These are phyloP conservation scores for Drosophila infuscata DNA, from an alignment of 2,888 invertebrate species.

Conservation along the genomic window DNA sequence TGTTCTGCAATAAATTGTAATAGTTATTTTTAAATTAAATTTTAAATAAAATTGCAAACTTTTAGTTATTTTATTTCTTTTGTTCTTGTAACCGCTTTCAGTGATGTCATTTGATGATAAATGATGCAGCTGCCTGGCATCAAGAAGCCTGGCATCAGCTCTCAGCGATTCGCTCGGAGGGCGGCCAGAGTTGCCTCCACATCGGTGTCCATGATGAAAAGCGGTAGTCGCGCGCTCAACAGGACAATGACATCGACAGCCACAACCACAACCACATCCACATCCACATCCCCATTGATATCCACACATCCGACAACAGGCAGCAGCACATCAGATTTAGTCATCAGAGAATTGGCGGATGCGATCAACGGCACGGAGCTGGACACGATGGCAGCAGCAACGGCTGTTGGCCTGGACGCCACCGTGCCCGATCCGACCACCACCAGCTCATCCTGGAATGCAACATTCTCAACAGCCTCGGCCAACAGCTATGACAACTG, in stretches of 20 bases:
- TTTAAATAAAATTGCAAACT: not conserved
- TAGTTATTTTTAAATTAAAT: too few relatives aligned
- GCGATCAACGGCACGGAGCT: slow-evolving; percentile 27
- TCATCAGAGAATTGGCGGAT: slow-evolving; percentile 43
- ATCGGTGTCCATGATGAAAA: slow-evolving; percentile 18
- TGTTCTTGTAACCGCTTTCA: not conserved
- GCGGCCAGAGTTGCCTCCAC: not conserved
- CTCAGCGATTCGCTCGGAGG: slow-evolving; percentile 22
- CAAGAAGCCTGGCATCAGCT: slow-evolving; percentile 21
- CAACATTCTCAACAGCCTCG: slow-evolving; percentile 49
- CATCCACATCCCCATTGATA: slow-evolving; percentile 19
- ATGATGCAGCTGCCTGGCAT: slow-evolving; percentile 50
- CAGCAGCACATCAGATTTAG: slow-evolving; percentile 20
- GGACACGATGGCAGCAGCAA: slow-evolving; percentile 10
- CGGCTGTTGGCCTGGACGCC: slow-evolving; percentile 14
- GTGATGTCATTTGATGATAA: slow-evolving; percentile 31
- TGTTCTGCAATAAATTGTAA: too few relatives aligned
- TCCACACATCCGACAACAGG: slow-evolving; percentile 26
- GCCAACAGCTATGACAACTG: slow-evolving; percentile 77
- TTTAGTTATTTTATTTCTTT: not conserved
- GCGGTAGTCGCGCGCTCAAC: slow-evolving; percentile 8
- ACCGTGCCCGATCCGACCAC: not conserved
- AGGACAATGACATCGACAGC: slow-evolving; percentile 24
- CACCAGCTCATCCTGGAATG: slow-evolving; percentile 29
- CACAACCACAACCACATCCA: not conserved